Evolutionary conservation across 1,140 invertebrate species (phyloP).

Genomic region (Neocloeon triangulifer): DNA sequence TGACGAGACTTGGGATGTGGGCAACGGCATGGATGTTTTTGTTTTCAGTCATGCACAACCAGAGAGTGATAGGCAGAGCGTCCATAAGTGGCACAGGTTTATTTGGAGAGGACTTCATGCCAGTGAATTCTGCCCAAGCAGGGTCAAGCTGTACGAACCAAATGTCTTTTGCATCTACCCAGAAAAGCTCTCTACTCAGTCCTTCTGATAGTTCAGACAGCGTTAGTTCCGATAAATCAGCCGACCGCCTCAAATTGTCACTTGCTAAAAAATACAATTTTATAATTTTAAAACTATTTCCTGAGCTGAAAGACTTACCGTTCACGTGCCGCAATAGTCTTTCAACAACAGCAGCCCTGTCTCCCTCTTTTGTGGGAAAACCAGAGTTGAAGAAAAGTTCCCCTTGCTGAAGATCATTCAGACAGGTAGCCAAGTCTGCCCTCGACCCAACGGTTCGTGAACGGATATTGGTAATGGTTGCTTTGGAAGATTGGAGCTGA

Average conservation of each 20-base stretch:
- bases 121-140: slow-evolving; percentile 77
- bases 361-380: slow-evolving; percentile 41
- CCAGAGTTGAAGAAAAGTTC: slow-evolving; percentile 45
- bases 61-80: slow-evolving; percentile 67
- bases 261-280: slow-evolving; percentile 10
- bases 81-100: slow-evolving; percentile 71
- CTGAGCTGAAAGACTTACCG: slow-evolving; percentile 22
- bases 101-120: slow-evolving; percentile 40
- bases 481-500: slow-evolving; percentile 57
- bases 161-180: slow-evolving; percentile 60
- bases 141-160: slow-evolving; percentile 78
- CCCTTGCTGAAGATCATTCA: slow-evolving; percentile 46
- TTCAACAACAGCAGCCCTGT: slow-evolving; percentile 44
- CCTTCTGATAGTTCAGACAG: slow-evolving; percentile 21
- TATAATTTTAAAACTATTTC: slow-evolving; percentile 5
- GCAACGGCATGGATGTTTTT: slow-evolving; percentile 44
- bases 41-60: slow-evolving; percentile 29
- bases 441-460: slow-evolving; percentile 35
- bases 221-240: slow-evolving; percentile 18
- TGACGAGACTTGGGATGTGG: slow-evolving; percentile 53
- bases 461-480: slow-evolving; percentile 55
- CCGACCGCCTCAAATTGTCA: too few relatives aligned
- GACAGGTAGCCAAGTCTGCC: slow-evolving; percentile 43
- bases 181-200: slow-evolving; percentile 41
- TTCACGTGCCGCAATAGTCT: slow-evolving; percentile 50